phyloP scores from a whole-genome alignment of 2,888 invertebrate species.

The Papilio elwesi region DNA sequence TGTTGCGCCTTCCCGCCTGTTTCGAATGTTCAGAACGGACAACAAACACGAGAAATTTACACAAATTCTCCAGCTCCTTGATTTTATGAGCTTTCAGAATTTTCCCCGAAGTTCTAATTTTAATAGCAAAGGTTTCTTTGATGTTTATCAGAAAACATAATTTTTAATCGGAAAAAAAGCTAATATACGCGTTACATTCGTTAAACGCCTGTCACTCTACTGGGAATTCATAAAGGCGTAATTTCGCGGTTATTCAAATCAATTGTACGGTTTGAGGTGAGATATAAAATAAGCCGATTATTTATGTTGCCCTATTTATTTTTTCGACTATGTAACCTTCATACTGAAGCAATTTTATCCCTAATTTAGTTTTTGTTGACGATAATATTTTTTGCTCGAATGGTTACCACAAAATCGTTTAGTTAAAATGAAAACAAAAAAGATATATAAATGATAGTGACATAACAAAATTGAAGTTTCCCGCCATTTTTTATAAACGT shows the following conservation, averaged over 20 bases:
- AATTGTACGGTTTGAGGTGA: slow-evolving; percentile 8
- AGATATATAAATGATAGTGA: slow-evolving; percentile 7
- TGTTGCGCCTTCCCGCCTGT: too few species aligned
- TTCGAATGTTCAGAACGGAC: too few species aligned
- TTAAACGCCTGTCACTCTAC: slow-evolving; percentile 30
- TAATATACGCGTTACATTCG: slow-evolving; percentile 13
- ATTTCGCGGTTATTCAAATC: slow-evolving; percentile 30
- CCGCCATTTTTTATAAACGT: not conserved
- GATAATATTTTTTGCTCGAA: slow-evolving; percentile 6
- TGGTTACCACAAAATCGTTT: slow-evolving; percentile 12
- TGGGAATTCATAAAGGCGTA: slow-evolving; percentile 26
- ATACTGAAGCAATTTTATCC: slow-evolving; percentile 13
- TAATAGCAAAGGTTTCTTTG: not conserved
- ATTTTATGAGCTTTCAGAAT: too few species aligned
- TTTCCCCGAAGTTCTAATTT: too few species aligned
- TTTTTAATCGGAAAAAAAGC: not conserved
- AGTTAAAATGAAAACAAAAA: slow-evolving; percentile 3
- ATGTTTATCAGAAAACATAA: not conserved
- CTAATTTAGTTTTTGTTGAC: slow-evolving; percentile 19
- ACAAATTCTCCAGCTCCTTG: too few species aligned
- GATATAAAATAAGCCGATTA: slow-evolving; percentile 8
- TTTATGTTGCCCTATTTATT: slow-evolving; percentile 19
- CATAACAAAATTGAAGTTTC: slow-evolving; percentile 9
- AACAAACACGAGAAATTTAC: too few species aligned
- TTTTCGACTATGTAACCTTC: not conserved